A percentile compares a stretch with the other conserved stretches of the same genome.
phyloP scores from a whole-genome alignment of 2,113 vertebrate species.

The Sapayoa aenigma region DNA sequence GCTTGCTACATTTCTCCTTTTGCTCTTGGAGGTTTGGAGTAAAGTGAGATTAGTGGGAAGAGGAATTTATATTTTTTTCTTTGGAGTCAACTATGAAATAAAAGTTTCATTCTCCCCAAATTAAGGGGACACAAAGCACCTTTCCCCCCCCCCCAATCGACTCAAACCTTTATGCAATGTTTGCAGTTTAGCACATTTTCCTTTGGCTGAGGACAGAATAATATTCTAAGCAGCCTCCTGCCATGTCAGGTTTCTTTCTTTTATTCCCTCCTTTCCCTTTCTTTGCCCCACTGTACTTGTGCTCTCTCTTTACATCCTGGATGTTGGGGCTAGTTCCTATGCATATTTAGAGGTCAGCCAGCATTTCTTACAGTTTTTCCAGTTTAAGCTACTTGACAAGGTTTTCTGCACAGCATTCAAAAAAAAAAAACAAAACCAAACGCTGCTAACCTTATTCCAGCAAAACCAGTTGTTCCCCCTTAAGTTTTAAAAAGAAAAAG shows the following conservation, averaged over 20 bases:
- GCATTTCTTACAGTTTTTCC: neutral
- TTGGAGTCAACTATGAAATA: neutral
- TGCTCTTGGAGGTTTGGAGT: constrained; percentile 45
- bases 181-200: neutral
- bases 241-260: constrained; percentile 2
- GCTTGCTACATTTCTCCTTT: constrained; percentile 48
- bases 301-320: neutral
- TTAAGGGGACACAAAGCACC: neutral
- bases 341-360: neutral
- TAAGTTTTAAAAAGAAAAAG: neutral
- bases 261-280: neutral
- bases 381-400: neutral
- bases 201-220: neutral
- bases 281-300: neutral
- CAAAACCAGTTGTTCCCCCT: constrained; percentile 48
- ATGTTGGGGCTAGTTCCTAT: neutral
- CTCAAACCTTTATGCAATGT: neutral
- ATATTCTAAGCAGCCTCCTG: neutral
- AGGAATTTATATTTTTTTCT: neutral
- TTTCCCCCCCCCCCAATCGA: fast-evolving
- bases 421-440: too few species aligned
- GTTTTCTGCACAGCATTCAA: neutral
- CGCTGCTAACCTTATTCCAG: neutral
- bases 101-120: constrained; percentile 30
- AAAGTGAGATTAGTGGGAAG: constrained; percentile 29